Percentiles rank a stretch among this genome's conserved stretches.
phyloP scores from a whole-genome alignment of 2,113 vertebrate genomes.

The Nestor notabilis region DNA sequence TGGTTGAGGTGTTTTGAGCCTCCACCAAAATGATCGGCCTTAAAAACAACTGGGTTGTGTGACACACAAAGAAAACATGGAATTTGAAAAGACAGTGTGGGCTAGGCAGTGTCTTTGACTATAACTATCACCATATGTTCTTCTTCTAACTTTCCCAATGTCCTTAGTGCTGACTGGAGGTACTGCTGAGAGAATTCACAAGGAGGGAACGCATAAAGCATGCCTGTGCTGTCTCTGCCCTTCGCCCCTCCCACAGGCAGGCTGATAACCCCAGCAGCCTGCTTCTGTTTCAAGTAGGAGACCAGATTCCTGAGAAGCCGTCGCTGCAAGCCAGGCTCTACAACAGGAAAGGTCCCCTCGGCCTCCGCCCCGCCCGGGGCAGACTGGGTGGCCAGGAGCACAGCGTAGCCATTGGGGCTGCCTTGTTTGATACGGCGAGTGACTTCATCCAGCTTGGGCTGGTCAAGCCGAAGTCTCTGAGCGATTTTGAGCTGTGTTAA shows the following conservation, averaged over 20 bases:
- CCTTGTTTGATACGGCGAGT: slow-evolving; percentile 91
- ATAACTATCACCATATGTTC: slow-evolving; percentile 97
- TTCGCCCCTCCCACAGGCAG: slow-evolving; percentile 89
- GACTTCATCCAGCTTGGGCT: slow-evolving; percentile 96
- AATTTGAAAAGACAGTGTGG: slow-evolving; percentile 52
- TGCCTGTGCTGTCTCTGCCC: slow-evolving; percentile 87
- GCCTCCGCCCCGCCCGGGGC: slow-evolving; percentile 69
- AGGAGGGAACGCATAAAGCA: slow-evolving; percentile 97
- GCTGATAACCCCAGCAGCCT: slow-evolving; percentile 96
- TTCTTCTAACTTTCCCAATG: slow-evolving; percentile 92
- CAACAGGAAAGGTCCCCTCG: slow-evolving; percentile 73
- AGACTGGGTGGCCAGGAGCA: slow-evolving; percentile 92
- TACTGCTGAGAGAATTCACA: slow-evolving; percentile 96
- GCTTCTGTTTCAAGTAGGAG: slow-evolving; percentile 98
- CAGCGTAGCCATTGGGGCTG: slow-evolving; percentile 88
- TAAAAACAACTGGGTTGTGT: slow-evolving; percentile 71
- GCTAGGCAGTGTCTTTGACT: slow-evolving; percentile 91
- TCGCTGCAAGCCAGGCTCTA: slow-evolving; percentile 92
- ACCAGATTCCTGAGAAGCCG: slow-evolving; percentile 96
- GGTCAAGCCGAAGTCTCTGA: slow-evolving; percentile 95
- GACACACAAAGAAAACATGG: slow-evolving; percentile 71
- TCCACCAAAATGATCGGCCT: slow-evolving; percentile 60
- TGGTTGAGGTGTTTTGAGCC: slow-evolving; percentile 50
- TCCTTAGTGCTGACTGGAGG: slow-evolving; percentile 91
- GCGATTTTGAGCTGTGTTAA: slow-evolving; percentile 94